A percentile compares a stretch with the other conserved stretches of the same genome.
These are phyloP conservation scores for Stigmatopora argus DNA, from an alignment of 2,113 vertebrate species.

Conservation along the genomic window DNA sequence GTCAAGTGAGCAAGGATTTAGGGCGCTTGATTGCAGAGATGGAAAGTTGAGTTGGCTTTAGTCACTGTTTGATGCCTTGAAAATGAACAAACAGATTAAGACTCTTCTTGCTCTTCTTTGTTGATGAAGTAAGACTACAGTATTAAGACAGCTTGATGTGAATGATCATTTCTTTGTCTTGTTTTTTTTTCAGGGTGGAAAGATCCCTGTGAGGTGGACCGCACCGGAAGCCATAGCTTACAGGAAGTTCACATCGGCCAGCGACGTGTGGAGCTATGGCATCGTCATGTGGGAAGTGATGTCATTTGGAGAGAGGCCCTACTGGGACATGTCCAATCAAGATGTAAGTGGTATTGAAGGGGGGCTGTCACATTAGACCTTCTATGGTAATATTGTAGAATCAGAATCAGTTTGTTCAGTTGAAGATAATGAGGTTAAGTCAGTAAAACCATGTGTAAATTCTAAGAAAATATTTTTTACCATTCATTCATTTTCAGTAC, in stretches of 20 bases:
- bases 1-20: background rate
- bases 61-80: background rate
- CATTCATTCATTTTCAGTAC: too few species aligned
- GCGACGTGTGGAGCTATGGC: slow-evolving; percentile 78
- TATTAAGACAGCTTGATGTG: too few species aligned
- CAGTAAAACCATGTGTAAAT: too few species aligned
- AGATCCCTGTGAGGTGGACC: slow-evolving; percentile 77
- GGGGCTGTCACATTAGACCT: too few species aligned
- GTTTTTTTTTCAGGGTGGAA: slow-evolving; percentile 63
- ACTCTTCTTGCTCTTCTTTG: background rate
- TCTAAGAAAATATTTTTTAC: too few species aligned
- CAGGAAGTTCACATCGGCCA: slow-evolving; percentile 76
- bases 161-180: too few species aligned
- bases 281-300: slow-evolving; percentile 81
- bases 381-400: too few species aligned
- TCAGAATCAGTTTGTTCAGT: too few species aligned
- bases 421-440: too few species aligned
- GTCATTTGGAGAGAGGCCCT: slow-evolving; percentile 76
- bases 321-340: slow-evolving; percentile 81
- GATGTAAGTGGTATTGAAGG: slow-evolving; percentile 62
- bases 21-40: too few species aligned
- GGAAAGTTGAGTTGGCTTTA: background rate
- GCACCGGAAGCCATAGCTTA: slow-evolving; percentile 76
- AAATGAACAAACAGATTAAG: background rate
- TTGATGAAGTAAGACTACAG: background rate